phyloP scores from a whole-genome alignment of 2,888 invertebrate genomes.

The Unio pictorum region DNA sequence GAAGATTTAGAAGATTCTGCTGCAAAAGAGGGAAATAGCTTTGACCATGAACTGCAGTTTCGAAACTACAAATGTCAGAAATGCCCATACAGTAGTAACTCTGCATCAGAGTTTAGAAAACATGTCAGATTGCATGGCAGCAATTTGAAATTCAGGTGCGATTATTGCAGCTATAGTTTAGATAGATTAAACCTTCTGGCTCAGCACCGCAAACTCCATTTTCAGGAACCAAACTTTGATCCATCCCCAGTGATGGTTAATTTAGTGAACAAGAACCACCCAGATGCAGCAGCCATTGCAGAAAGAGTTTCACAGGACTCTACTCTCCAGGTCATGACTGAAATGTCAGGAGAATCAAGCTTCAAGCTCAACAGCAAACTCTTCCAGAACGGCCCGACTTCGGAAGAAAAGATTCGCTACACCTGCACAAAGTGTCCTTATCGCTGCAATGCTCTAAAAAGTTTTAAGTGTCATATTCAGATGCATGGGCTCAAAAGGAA shows the following conservation, averaged over 20 bases:
- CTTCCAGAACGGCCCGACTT: constrained; percentile 7
- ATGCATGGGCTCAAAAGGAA: constrained; percentile 57
- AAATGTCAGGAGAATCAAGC: constrained; percentile 11
- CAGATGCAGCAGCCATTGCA: constrained; percentile 20
- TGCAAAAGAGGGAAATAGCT: constrained; percentile 28
- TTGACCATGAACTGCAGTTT: constrained; percentile 41
- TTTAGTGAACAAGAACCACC: constrained; percentile 38
- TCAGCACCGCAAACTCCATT: constrained; percentile 52
- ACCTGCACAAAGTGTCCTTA: constrained; percentile 57
- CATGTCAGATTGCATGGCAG: constrained; percentile 48
- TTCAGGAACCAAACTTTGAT: constrained; percentile 44
- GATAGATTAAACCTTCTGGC: constrained; percentile 44
- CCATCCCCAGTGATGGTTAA: constrained; percentile 30
- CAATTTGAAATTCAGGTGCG: constrained; percentile 41
- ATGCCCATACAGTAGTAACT: constrained; percentile 54
- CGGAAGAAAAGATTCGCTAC: constrained; percentile 45
- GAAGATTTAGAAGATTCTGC: constrained; percentile 22
- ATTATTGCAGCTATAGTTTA: constrained; percentile 46
- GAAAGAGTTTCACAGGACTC: constrained; percentile 26
- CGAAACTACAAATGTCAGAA: constrained; percentile 30
- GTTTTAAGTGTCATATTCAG: constrained; percentile 56
- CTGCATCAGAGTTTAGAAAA: constrained; percentile 46
- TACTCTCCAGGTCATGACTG: constrained; percentile 25
- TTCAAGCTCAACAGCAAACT: constrained; percentile 10
- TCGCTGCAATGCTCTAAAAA: constrained; percentile 50